A percentile compares a stretch with the other conserved stretches of the same genome.
These are phyloP conservation scores for Tolypeutes matacus DNA, from an alignment of 2,797 vertebrate species.

Conservation along the genomic window DNA sequence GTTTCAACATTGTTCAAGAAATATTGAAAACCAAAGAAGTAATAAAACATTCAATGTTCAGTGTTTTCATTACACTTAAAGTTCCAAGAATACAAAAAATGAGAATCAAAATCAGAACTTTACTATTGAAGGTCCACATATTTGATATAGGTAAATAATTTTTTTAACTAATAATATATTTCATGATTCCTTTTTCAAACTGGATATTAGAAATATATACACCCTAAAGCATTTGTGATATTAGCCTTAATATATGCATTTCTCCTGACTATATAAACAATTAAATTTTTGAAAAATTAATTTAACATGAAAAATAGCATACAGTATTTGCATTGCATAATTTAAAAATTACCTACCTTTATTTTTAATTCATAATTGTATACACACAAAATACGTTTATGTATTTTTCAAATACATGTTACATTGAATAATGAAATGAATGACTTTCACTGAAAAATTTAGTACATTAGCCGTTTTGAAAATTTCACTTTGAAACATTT, in stretches of 20 bases:
- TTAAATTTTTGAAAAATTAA: neutral
- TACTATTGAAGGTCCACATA: neutral
- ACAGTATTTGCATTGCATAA: neutral
- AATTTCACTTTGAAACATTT: neutral
- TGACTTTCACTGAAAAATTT: neutral
- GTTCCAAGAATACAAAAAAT: neutral
- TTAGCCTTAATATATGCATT: neutral
- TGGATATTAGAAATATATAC: neutral
- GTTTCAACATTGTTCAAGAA: neutral
- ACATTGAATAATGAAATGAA: neutral
- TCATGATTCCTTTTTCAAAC: neutral
- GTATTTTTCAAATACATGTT: neutral
- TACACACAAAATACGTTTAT: neutral
- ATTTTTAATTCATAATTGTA: neutral
- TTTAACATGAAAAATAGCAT: neutral
- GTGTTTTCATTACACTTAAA: neutral
- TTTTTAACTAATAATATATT: neutral
- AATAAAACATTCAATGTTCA: neutral
- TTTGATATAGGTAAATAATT: neutral
- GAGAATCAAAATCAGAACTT: neutral
- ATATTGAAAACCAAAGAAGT: neutral
- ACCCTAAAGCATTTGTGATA: neutral
- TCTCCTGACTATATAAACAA: neutral
- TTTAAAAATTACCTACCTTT: neutral
- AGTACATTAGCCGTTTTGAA: neutral